Conservation (phyloP, 2,797 vertebrate species). For the Crenichthys baileyi region DNA sequence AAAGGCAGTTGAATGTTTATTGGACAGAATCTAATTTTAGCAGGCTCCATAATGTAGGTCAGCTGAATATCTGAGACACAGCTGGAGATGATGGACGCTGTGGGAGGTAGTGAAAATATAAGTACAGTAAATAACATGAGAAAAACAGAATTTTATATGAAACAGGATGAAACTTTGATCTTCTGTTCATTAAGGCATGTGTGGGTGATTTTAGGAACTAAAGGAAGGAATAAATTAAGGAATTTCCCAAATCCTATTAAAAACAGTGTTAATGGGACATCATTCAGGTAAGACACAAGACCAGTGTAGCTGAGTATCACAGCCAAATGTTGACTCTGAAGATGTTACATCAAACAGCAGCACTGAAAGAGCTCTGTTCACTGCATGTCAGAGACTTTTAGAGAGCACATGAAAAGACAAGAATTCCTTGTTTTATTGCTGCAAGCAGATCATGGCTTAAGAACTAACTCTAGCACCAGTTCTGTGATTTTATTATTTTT, state of each 20-base stretch:
- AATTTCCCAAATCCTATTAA: background rate
- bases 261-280: background rate
- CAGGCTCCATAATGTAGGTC: slow-evolving; percentile 60
- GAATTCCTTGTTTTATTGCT: no score
- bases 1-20: slow-evolving; percentile 46
- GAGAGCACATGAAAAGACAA: no score
- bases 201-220: no score
- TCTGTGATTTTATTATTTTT: no score
- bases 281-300: background rate
- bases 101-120: background rate
- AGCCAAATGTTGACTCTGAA: background rate
- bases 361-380: background rate
- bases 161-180: background rate
- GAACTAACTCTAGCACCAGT: background rate
- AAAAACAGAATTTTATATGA: background rate
- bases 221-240: no score
- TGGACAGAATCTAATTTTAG: slow-evolving; percentile 52
- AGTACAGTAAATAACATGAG: background rate
- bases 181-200: no score
- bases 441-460: background rate
- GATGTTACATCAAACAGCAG: background rate
- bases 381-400: no score
- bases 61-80: slow-evolving; percentile 37
- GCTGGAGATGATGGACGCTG: background rate
- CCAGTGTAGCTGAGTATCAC: background rate